Base-by-base conservation (phyloP, 2,797 vertebrate genomes). In the Oryzias sinensis region DNA sequence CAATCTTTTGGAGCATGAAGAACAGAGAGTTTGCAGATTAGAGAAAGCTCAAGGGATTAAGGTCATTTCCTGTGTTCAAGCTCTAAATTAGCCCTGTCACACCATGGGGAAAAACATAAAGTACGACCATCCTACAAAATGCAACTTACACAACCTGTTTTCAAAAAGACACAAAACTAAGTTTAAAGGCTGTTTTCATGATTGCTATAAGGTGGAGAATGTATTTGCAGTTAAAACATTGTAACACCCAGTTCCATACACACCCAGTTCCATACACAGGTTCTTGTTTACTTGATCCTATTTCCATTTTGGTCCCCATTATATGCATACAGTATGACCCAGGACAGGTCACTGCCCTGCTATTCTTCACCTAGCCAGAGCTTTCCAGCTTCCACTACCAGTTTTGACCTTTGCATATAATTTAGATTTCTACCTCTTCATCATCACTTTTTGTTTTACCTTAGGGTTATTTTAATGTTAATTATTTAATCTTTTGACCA, bases 11-110 rank as follows among this genome's bases (percentile, higher is more conserved):
- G 74, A 87, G 79, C 87, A 87, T 87, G 85, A 88, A 85, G 84
- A 84, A 77, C 84, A 87, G 71, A 83, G 74, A 77, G 81, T 85
- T 88, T 86, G 70, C 81, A 87, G 85, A 87, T 88, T 86, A 90
- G 80, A 51, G 79, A 77, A 86, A 77, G 62, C 81, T 76, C 76
- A 56, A 69, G 82, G 83, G 86, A 91, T 87, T 85, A 87, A 78
- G 79, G 73, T 70, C 84, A 82, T 87, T 89, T 88, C 85, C 88
- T 89, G 87, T 82, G 66, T 73, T 72, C 88, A 83, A 85, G 43
- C 69, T 82, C 79, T 83, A 87, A 86, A 89, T 85, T 76, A 86
- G 79, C 78, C 60, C 57, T 25, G 58, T 55, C 56, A 72, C 41
- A 58, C 60, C 78, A 68, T 72, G 33, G 49, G 67, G 78, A 72